Evolutionary conservation across 2,113 vertebrate species (phyloP).

Genomic region (Phasianus colchicus): DNA sequence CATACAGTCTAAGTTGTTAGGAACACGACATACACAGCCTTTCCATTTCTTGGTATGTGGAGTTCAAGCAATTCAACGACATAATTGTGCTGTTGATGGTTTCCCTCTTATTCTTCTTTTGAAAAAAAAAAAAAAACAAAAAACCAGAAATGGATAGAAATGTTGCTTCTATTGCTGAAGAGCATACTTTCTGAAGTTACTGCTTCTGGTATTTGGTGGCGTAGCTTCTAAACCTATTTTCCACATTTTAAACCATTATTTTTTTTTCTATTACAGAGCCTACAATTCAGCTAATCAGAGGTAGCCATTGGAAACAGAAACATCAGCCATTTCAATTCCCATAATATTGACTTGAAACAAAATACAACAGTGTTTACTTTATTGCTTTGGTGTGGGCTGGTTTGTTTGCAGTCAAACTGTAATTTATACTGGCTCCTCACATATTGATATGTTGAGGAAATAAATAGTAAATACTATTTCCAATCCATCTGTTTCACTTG

Average conservation of each 20-base stretch:
- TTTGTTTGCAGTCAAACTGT: conserved; percentile 80
- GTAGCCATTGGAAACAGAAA: conserved; percentile 50
- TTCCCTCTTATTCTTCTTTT: conserved; percentile 38
- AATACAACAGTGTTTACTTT: conserved; percentile 56
- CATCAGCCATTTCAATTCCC: conserved; percentile 51
- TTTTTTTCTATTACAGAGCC: not conserved
- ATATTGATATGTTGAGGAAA: conserved; percentile 83
- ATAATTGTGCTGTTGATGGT: not conserved
- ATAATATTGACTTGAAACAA: conserved; percentile 58
- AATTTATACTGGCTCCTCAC: conserved; percentile 81
- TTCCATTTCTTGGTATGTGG: not conserved
- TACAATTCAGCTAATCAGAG: conserved; percentile 38
- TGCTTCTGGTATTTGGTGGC: not conserved
- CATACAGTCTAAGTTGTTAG: not conserved
- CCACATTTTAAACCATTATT: not conserved
- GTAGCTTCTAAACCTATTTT: not conserved
- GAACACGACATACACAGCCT: not conserved
- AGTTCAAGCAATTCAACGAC: not conserved
- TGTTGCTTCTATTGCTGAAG: not conserved
- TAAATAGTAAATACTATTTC: conserved; percentile 83
- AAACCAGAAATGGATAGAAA: conserved; percentile 17
- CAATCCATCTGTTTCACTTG: conserved; percentile 82
- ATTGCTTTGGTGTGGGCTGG: conserved; percentile 71
- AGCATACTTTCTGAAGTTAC: not conserved
- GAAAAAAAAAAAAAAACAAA: not conserved